Percentiles rank a stretch among this genome's conserved stretches.
Conservation (phyloP, 2,797 vertebrate genomes). For the Cetoscarus ocellatus region DNA sequence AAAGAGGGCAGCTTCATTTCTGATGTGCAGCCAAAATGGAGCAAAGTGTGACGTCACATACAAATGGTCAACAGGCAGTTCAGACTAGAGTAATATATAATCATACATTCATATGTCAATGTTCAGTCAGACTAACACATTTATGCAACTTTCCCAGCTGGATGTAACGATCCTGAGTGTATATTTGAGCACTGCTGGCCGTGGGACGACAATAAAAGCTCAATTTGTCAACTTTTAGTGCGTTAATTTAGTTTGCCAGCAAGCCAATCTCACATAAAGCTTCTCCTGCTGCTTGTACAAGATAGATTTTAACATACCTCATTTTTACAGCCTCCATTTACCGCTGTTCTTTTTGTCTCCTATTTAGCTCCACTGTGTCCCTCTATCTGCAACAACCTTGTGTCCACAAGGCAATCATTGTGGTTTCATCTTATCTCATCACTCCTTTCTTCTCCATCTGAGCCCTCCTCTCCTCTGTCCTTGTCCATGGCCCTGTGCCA, state of each 20-base stretch:
- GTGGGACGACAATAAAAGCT: conserved; percentile 3
- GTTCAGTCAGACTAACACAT: too few relatives aligned
- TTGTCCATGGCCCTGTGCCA: conserved; percentile 30
- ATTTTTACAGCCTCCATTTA: background rate
- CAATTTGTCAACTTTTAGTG: background rate
- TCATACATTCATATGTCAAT: too few relatives aligned
- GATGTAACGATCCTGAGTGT: too few relatives aligned
- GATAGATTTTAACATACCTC: background rate
- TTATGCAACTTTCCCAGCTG: too few relatives aligned
- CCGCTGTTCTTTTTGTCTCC: background rate
- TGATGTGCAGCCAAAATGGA: too few relatives aligned
- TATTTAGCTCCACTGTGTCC: background rate
- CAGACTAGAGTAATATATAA: too few relatives aligned
- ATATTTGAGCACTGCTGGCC: background rate
- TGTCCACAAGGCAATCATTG: conserved; percentile 9
- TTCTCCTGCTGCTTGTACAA: background rate
- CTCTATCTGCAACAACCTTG: conserved; percentile 13
- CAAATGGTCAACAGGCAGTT: too few relatives aligned
- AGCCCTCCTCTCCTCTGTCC: conserved; percentile 26
- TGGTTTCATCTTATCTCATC: conserved; percentile 33
- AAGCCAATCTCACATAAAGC: background rate
- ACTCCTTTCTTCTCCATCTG: conserved; percentile 11
- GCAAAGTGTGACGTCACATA: too few relatives aligned
- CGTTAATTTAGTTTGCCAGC: conserved; percentile 4
- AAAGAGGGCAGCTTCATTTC: too few relatives aligned